These are phyloP conservation scores for Panagrolaimus sp. DNA, from an alignment of 1,140 invertebrate genomes.

Conservation along the genomic window DNA sequence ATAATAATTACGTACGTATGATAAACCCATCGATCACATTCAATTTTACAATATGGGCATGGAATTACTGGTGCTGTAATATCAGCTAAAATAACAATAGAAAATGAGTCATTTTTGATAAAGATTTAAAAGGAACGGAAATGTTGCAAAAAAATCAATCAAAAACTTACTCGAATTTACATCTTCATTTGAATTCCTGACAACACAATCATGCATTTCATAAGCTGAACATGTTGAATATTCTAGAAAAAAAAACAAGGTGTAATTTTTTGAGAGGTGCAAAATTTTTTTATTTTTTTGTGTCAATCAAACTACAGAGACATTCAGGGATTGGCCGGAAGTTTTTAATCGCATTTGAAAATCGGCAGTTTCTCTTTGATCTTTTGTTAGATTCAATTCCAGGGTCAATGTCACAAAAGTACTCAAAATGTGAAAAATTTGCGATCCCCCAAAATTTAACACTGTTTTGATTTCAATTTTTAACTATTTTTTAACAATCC, in stretches of 20 bases:
- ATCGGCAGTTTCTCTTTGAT: too few species aligned
- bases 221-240: conserved; percentile 43
- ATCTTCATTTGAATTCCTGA: conserved; percentile 20
- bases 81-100: neutral
- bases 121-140: neutral
- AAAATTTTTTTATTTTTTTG: too few species aligned
- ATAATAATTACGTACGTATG: conserved; percentile 36
- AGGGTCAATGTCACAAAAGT: too few species aligned
- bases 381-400: too few species aligned
- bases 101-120: neutral
- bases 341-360: too few species aligned
- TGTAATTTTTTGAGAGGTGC: neutral
- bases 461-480: too few species aligned
- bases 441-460: too few species aligned
- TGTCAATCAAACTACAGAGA: too few species aligned
- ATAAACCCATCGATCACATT: conserved; percentile 53
- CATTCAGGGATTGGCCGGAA: too few species aligned
- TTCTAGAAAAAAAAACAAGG: conserved; percentile 24
- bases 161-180: neutral
- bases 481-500: too few species aligned
- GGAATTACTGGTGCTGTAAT: conserved; percentile 19
- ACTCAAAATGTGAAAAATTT: too few species aligned
- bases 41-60: conserved; percentile 46
- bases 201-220: conserved; percentile 38
- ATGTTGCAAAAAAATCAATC: neutral